phyloP scores from a whole-genome alignment of 2,888 invertebrate genomes.

The Torymus aiolomorphi region DNA sequence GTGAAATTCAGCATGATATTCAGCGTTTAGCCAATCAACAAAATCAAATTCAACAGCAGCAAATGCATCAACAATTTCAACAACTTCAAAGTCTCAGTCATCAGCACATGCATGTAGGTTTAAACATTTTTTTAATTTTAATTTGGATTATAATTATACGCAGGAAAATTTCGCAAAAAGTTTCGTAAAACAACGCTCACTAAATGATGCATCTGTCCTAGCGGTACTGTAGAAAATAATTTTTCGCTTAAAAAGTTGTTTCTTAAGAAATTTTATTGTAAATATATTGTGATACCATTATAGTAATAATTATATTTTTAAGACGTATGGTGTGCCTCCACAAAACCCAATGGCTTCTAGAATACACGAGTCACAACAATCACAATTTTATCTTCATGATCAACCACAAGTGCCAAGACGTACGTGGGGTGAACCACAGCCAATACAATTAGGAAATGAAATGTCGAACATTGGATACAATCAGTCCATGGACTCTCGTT shows the following conservation, averaged over 20 bases:
- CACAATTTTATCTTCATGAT: slow-evolving; percentile 88
- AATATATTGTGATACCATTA: no score
- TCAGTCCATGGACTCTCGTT: slow-evolving; percentile 70
- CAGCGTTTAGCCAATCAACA: slow-evolving; percentile 91
- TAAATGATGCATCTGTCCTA: no score
- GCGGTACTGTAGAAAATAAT: no score
- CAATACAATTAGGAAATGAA: slow-evolving; percentile 74
- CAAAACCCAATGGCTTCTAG: slow-evolving; percentile 70
- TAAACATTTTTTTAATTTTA: no score
- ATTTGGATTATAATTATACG: no score
- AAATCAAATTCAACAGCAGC: slow-evolving; percentile 84
- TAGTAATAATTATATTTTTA: slow-evolving; percentile 38
- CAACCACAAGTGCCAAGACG: slow-evolving; percentile 77
- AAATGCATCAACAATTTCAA: slow-evolving; percentile 79
- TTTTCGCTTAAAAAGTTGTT: no score
- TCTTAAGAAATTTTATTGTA: no score
- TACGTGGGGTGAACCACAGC: slow-evolving; percentile 77
- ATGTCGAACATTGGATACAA: slow-evolving; percentile 72
- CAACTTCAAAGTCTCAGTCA: slow-evolving; percentile 76
- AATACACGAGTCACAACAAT: slow-evolving; percentile 74
- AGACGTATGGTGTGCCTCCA: slow-evolving; percentile 68
- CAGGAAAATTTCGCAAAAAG: no score
- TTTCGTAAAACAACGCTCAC: no score
- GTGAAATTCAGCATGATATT: slow-evolving; percentile 95
- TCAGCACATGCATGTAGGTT: slow-evolving; percentile 71